Percentiles rank a stretch among this genome's conserved stretches.
phyloP scores from a whole-genome alignment of 2,888 invertebrate genomes.

The Hirtodrosophila duncani region DNA sequence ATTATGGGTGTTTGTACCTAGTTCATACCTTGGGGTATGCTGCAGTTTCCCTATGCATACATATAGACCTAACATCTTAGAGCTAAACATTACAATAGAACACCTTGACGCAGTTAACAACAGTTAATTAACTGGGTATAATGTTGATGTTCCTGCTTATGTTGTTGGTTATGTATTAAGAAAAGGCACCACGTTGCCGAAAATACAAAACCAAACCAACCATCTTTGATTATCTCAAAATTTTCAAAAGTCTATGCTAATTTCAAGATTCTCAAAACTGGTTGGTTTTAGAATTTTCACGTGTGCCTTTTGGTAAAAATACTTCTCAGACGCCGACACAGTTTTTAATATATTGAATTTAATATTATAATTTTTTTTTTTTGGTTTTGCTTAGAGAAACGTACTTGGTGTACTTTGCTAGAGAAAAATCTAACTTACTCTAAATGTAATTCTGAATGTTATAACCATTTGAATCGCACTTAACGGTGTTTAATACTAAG shows the following conservation, averaged over 20 bases:
- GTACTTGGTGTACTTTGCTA: too few species aligned
- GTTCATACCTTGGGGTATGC: conserved; percentile 19
- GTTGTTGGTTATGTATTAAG: too few species aligned
- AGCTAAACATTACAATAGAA: conserved; percentile 44
- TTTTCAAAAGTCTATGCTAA: conserved; percentile 21
- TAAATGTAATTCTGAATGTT: conserved; percentile 6
- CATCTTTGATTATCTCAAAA: conserved; percentile 56
- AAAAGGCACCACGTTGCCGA: conserved; percentile 27
- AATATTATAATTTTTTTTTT: conserved; percentile 1
- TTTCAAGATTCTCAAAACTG: conserved; percentile 54
- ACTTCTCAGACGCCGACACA: conserved; percentile 2
- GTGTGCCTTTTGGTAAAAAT: background rate
- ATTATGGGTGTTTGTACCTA: background rate
- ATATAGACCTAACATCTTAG: conserved; percentile 40
- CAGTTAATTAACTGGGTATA: too few species aligned
- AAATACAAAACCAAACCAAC: conserved; percentile 73
- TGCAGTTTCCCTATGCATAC: conserved; percentile 15
- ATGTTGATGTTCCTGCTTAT: too few species aligned
- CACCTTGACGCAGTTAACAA: conserved; percentile 3
- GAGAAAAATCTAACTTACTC: too few species aligned
- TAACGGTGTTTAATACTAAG: conserved; percentile 55
- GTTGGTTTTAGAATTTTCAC: conserved; percentile 69
- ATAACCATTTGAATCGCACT: conserved; percentile 53
- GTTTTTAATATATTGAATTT: background rate
- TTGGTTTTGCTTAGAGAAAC: conserved; percentile 1